These are phyloP conservation scores for Rhizomys pruinosus DNA, from an alignment of 2,113 vertebrate genomes.

Conservation along the genomic window DNA sequence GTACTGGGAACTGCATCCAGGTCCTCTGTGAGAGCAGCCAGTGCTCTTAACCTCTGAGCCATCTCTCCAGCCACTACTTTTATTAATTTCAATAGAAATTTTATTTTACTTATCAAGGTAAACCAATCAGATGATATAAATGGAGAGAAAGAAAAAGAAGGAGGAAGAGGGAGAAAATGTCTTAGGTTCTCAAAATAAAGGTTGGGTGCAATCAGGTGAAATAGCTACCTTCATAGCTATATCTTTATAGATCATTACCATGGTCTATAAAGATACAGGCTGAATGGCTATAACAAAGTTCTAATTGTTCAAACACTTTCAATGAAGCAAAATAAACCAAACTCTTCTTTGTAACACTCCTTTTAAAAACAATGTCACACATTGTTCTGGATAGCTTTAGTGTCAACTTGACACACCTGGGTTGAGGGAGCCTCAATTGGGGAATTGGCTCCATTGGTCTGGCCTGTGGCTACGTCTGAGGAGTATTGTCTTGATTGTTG, in stretches of 20 bases:
- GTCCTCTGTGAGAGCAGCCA: too few relatives aligned
- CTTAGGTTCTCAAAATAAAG: not conserved
- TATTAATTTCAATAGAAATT: constrained; percentile 3
- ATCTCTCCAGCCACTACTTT: not conserved
- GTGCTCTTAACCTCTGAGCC: too few relatives aligned
- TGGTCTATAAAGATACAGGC: too few relatives aligned
- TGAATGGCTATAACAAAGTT: not conserved
- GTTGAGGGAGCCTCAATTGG: too few relatives aligned
- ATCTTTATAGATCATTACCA: not conserved
- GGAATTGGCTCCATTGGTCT: too few relatives aligned
- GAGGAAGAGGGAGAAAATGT: not conserved
- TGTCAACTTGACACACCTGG: too few relatives aligned
- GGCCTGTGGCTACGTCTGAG: too few relatives aligned
- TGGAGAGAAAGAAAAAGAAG: not conserved
- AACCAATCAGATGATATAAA: not conserved
- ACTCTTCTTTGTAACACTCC: not conserved
- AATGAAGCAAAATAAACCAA: not conserved
- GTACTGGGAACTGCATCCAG: too few relatives aligned
- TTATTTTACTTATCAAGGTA: not conserved
- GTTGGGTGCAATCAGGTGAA: not conserved
- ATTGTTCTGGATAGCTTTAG: too few relatives aligned
- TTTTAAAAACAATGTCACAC: not conserved
- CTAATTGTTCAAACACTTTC: not conserved
- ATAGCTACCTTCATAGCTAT: not conserved
- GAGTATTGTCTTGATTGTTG: too few relatives aligned